Evolutionary conservation across 2,797 vertebrate species (phyloP), one percentile per base, ranked within the genome.

Genomic region (Tapirus indicus): DNA sequence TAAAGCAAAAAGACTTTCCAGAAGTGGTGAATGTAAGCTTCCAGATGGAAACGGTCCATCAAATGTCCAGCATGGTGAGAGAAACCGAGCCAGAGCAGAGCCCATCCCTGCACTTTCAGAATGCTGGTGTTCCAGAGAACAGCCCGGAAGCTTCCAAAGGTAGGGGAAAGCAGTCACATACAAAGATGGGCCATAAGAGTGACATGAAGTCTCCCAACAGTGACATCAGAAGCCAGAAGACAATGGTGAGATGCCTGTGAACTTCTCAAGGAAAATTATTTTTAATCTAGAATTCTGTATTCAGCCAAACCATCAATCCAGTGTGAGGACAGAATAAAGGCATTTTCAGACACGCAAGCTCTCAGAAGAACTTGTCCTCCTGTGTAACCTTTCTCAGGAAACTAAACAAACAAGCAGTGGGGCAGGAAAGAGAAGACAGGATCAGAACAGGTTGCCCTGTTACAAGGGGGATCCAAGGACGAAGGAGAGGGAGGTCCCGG

Each of bases 221-320:
- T 78, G 88, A 95, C 91, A 17, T 21, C 12, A 11, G 69, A 83
- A 94, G 58, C 64, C 78, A 58, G 66, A 75, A 66, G 49, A 80
- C 64, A 69, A 56, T 44, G 60, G 72, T 35, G 58, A 94, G 35
- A 83, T 23, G 44, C 68, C 54, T 47, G 52, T n/a, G 77, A 82
- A 49, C 68, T 71, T 41, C 38, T 32, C 35, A 74, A 79, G 49
- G 88, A 58, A 88, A 75, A 25, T 85, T 92, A 84, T 90, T 92
- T 97, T 91, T 90, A 88, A 71, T 69, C 64, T 35, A 64, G 78
- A 95, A 85, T 71, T 83, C 91, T 92, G 77, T 52, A 89, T 95
- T 95, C 60, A 54, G 74, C 78, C 88, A 97, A 88, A 71, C 41
- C 88, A 95, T 85, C 79, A 8, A 66, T 94, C 95, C 92, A 54